These are phyloP conservation scores for Dexiosoma caninum DNA, from an alignment of 2,888 invertebrate species.

Conservation along the genomic window DNA sequence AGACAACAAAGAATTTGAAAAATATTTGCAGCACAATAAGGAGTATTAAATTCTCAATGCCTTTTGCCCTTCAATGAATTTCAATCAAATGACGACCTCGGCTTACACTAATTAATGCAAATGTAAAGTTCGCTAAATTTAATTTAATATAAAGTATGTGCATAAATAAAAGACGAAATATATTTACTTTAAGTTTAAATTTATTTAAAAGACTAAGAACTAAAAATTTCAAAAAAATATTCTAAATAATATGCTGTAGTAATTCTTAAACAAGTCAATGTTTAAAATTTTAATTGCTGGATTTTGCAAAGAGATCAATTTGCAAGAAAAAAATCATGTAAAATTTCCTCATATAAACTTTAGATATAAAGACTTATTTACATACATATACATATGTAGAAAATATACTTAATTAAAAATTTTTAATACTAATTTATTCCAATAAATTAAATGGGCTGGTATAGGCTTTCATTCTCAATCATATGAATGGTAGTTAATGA, in stretches of 20 bases:
- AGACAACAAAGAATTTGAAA: constrained; percentile 54
- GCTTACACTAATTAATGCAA: constrained; percentile 2
- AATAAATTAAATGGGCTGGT: constrained; percentile 70
- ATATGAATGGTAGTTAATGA: constrained; percentile 53
- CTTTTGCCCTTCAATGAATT: not conserved
- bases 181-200: not conserved
- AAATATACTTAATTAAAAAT: not conserved
- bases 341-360: not conserved
- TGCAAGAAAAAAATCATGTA: constrained; percentile 13
- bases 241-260: constrained; percentile 21
- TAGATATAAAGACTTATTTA: constrained; percentile 21
- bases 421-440: constrained; percentile 9
- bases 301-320: constrained; percentile 69
- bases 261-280: not conserved
- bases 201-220: constrained; percentile 17
- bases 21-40: constrained; percentile 41
- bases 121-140: too few species aligned
- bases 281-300: not conserved
- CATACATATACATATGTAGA: too few species aligned
- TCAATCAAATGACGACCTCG: constrained; percentile 29
- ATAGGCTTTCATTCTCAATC: constrained; percentile 68
- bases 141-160: too few species aligned
- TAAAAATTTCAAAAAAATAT: constrained; percentile 15
- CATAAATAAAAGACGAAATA: not conserved
- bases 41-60: constrained; percentile 40